Conservation (phyloP, 2,797 vertebrate genomes). For the Catostomus latipinnis region DNA sequence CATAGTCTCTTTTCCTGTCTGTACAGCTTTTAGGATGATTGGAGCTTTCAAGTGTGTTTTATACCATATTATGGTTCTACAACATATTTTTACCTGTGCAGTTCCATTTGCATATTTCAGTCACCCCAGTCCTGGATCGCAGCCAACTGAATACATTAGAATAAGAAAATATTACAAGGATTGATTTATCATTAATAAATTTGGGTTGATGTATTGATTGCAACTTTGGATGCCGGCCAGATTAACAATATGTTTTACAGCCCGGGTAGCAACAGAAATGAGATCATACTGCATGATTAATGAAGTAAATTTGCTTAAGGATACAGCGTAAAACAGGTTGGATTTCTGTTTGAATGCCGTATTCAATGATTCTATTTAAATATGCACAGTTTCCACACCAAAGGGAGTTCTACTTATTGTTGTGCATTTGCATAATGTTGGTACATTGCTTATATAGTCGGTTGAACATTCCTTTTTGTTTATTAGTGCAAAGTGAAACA, state of each 20-base stretch:
- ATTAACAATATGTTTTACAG: slow-evolving; percentile 71
- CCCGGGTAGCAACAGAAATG: slow-evolving; percentile 67
- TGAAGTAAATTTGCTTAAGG: slow-evolving; percentile 55
- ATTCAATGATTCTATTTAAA: slow-evolving; percentile 3
- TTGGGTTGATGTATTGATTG: slow-evolving; percentile 83
- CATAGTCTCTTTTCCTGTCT: too few relatives aligned
- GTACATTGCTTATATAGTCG: slow-evolving; percentile 17
- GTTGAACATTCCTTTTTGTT: slow-evolving; percentile 26
- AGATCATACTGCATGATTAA: slow-evolving; percentile 76
- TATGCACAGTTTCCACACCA: background rate
- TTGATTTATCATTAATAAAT: slow-evolving; percentile 90
- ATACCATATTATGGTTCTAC: slow-evolving; percentile 8
- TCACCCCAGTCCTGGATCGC: slow-evolving; percentile 63
- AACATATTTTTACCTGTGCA: background rate
- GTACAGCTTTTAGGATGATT: too few relatives aligned
- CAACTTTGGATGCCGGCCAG: slow-evolving; percentile 77
- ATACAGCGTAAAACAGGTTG: slow-evolving; percentile 3
- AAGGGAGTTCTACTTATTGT: slow-evolving; percentile 6
- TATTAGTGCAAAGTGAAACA: slow-evolving; percentile 6
- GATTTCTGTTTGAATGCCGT: slow-evolving; percentile 24
- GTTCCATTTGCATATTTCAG: slow-evolving; percentile 74
- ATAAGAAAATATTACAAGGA: slow-evolving; percentile 84
- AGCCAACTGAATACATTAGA: slow-evolving; percentile 79
- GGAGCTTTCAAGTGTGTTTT: too few relatives aligned
- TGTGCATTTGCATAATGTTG: slow-evolving; percentile 18